Evolutionary conservation across 1,140 invertebrate species (phyloP).

Genomic region (Hestina assimilis): DNA sequence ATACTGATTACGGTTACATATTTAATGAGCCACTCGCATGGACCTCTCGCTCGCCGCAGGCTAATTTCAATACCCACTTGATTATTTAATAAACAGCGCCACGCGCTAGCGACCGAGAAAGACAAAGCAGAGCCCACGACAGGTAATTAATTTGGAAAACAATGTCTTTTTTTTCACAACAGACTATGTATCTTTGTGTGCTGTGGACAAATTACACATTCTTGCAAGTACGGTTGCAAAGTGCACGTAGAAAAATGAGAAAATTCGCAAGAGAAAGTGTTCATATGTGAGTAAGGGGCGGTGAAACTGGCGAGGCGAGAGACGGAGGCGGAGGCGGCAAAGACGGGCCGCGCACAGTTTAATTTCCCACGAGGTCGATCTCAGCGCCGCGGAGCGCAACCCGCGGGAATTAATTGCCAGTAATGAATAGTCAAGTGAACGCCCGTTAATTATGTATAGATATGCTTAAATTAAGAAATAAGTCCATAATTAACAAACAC

Average conservation of each 20-base stretch:
- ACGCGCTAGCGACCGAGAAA: constrained; percentile 26
- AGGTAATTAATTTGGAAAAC: constrained; percentile 39
- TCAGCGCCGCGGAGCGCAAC: constrained; percentile 71
- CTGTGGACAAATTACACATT: constrained; percentile 35
- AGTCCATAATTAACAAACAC: not conserved
- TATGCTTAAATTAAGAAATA: constrained; percentile 53
- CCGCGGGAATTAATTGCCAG: constrained; percentile 78
- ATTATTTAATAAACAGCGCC: constrained; percentile 50
- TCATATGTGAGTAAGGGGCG: constrained; percentile 62
- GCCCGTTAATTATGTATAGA: constrained; percentile 74
- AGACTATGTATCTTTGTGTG: constrained; percentile 30
- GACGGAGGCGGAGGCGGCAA: constrained; percentile 53
- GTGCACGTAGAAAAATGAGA: constrained; percentile 61
- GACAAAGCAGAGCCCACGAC: constrained; percentile 35
- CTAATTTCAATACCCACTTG: constrained; percentile 68
- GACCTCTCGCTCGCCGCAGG: constrained; percentile 51
- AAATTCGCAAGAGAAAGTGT: constrained; percentile 70
- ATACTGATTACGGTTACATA: constrained; percentile 71
- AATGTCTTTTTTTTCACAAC: constrained; percentile 22
- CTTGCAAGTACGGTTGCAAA: constrained; percentile 36
- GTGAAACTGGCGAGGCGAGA: constrained; percentile 42
- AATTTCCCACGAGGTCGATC: constrained; percentile 78
- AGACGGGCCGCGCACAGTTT: constrained; percentile 75
- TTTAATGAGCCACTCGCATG: constrained; percentile 71
- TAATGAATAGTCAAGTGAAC: constrained; percentile 78